A percentile compares a stretch with the other conserved stretches of the same genome.
These are phyloP conservation scores for Onychomys torridus DNA, from an alignment of 2,797 vertebrate genomes.

Conservation along the genomic window DNA sequence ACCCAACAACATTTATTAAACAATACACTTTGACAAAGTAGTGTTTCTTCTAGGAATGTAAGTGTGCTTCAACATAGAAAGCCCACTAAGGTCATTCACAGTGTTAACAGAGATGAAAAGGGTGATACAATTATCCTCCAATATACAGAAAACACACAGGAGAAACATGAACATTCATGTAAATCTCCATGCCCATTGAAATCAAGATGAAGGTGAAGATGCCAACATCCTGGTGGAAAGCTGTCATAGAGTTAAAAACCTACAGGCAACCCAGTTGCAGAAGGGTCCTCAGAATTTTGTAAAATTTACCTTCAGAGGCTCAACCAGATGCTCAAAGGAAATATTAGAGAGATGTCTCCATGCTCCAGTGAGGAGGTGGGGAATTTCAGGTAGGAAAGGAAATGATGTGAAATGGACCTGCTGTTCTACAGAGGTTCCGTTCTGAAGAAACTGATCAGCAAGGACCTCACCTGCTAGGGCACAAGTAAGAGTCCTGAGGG, in stretches of 20 bases:
- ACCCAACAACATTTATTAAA: neutral
- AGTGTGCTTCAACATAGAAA: neutral
- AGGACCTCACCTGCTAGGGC: neutral
- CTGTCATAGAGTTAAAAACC: neutral
- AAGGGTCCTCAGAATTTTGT: neutral
- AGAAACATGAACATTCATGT: neutral
- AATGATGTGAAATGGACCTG: neutral
- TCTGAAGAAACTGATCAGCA: too few species aligned
- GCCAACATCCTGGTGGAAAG: neutral
- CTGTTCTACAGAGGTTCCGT: neutral
- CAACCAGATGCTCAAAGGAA: neutral
- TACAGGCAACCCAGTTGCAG: neutral
- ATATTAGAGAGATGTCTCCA: neutral
- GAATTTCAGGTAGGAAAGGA: neutral
- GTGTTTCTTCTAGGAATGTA: neutral
- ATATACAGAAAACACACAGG: neutral
- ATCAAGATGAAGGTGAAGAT: conserved; percentile 9
- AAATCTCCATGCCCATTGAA: neutral
- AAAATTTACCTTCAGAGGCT: neutral
- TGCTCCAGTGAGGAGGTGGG: neutral
- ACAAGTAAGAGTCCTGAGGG: neutral
- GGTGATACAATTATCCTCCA: neutral
- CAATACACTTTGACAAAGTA: neutral
- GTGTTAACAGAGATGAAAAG: neutral
- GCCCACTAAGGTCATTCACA: neutral